Conservation (phyloP, 2,888 invertebrate genomes). For the Steromphala cineraria region DNA sequence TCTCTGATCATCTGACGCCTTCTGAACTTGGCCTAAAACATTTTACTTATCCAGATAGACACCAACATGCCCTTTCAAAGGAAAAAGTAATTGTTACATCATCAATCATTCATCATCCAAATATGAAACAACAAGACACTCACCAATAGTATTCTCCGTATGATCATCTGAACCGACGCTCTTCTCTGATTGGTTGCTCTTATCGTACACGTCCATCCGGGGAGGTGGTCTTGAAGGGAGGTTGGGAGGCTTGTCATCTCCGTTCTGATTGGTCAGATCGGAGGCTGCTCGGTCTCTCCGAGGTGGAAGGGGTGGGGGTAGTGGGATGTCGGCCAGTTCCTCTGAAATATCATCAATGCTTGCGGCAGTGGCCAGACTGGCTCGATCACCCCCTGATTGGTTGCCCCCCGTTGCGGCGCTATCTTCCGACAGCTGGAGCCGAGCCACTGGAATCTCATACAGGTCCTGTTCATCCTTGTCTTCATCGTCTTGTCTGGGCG, state of each 20-base stretch:
- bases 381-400: slow-evolving; percentile 29
- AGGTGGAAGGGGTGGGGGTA: slow-evolving; percentile 60
- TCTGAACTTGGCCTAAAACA: too few species aligned
- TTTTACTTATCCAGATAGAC: too few species aligned
- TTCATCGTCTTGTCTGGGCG: slow-evolving; percentile 14
- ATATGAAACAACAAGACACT: background rate
- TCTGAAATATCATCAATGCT: slow-evolving; percentile 41
- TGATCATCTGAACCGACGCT: slow-evolving; percentile 41
- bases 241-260: slow-evolving; percentile 43
- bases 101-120: too few species aligned
- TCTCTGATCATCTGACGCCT: too few species aligned
- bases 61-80: too few species aligned
- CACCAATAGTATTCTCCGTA: slow-evolving; percentile 32
- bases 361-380: slow-evolving; percentile 33
- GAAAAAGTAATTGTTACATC: too few species aligned
- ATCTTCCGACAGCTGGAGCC: slow-evolving; percentile 34
- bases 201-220: slow-evolving; percentile 26
- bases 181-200: slow-evolving; percentile 33
- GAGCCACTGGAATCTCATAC: slow-evolving; percentile 56
- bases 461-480: slow-evolving; percentile 50
- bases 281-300: slow-evolving; percentile 51
- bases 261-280: slow-evolving; percentile 27
- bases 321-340: slow-evolving; percentile 35
- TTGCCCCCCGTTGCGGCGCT: slow-evolving; percentile 33
- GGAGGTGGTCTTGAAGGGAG: slow-evolving; percentile 47